Percentiles rank a stretch among this genome's conserved stretches.
Evolutionary conservation across 2,888 invertebrate genomes (phyloP).

Genomic region (Noctua janthina): DNA sequence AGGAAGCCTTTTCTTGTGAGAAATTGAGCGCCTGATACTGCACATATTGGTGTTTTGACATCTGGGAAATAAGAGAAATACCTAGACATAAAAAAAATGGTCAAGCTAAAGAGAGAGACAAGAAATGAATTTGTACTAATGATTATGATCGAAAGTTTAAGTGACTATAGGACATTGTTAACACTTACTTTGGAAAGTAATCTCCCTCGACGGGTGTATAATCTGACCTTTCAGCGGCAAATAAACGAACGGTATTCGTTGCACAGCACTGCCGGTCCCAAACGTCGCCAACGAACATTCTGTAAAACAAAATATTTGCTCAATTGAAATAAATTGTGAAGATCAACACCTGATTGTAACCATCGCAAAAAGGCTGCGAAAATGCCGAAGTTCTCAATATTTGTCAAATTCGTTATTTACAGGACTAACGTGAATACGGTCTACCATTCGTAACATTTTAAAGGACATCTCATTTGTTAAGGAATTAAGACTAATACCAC

Average conservation of each 20-base stretch:
- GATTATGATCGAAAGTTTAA: not conserved
- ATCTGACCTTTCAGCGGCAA: conserved; percentile 96
- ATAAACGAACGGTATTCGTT: conserved; percentile 96
- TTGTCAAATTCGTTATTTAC: conserved; percentile 30
- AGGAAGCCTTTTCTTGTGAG: conserved; percentile 95
- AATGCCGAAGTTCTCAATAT: conserved; percentile 34
- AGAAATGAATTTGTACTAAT: not conserved
- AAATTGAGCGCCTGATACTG: conserved; percentile 96
- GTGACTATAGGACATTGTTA: not conserved
- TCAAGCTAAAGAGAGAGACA: not conserved
- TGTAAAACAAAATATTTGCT: conserved; percentile 81
- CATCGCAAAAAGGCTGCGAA: conserved; percentile 13
- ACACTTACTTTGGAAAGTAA: conserved; percentile 93
- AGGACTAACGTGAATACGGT: conserved; percentile 15
- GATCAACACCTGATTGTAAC: conserved; percentile 33
- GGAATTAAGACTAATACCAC: conserved; percentile 74
- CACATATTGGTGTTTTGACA: conserved; percentile 95
- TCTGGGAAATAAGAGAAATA: conserved; percentile 88
- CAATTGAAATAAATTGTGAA: conserved; percentile 33
- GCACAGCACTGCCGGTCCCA: conserved; percentile 92
- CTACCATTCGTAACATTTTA: conserved; percentile 47
- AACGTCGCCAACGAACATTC: conserved; percentile 96
- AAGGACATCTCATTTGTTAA: conserved; percentile 71
- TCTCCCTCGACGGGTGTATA: conserved; percentile 96
- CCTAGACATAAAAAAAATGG: not conserved